phyloP scores from a whole-genome alignment of 2,888 invertebrate species.

The Mactromeris polynyma region DNA sequence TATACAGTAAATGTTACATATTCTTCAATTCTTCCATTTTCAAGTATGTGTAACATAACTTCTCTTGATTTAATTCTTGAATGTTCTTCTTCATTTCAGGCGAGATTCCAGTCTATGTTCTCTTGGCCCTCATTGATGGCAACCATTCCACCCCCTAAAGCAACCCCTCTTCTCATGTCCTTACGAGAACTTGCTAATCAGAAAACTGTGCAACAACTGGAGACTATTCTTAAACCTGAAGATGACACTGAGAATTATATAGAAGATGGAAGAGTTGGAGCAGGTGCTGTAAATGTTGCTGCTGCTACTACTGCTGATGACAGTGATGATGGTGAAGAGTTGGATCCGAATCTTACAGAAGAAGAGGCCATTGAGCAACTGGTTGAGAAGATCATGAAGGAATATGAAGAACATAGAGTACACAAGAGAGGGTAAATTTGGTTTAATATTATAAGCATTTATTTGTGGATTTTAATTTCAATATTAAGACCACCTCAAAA shows the following conservation, averaged over 20 bases:
- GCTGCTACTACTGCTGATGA: background rate
- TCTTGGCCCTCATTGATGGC: conserved; percentile 82
- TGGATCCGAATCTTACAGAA: conserved; percentile 40
- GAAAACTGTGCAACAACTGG: background rate
- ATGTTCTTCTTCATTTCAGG: conserved; percentile 52
- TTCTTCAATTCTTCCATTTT: too few species aligned
- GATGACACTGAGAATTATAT: too few species aligned
- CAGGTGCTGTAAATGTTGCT: background rate
- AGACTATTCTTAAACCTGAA: background rate
- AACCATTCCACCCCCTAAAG: conserved; percentile 66
- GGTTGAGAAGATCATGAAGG: conserved; percentile 53
- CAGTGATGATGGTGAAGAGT: background rate
- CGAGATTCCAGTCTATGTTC: conserved; percentile 79
- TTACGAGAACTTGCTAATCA: background rate
- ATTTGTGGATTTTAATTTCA: too few species aligned
- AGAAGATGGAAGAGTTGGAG: background rate
- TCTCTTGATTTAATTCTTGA: too few species aligned
- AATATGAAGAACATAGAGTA: conserved; percentile 40
- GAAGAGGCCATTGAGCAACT: conserved; percentile 61
- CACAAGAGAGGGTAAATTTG: conserved; percentile 30
- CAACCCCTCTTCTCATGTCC: background rate
- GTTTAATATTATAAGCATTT: too few species aligned
- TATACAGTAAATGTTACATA: too few species aligned
- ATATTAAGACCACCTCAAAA: too few species aligned
- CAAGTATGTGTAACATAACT: too few species aligned